A percentile compares a stretch with the other conserved stretches of the same genome.
phyloP scores from a whole-genome alignment of 2,797 vertebrate genomes.

The Hippopotamyrus pictus region DNA sequence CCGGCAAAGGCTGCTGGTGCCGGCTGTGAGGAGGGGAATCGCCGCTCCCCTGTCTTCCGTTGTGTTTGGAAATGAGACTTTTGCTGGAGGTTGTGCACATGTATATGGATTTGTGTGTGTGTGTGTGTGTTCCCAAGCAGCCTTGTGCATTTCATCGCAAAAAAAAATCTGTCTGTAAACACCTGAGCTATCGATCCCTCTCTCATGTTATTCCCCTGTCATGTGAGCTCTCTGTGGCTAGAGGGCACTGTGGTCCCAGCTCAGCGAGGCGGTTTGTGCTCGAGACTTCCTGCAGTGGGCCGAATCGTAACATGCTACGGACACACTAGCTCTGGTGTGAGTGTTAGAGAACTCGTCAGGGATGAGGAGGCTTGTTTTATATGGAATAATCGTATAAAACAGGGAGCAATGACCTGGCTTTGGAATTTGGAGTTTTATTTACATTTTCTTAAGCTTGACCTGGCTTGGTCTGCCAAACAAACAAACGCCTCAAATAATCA shows the following conservation, averaged over 20 bases:
- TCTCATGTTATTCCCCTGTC: conserved; percentile 45
- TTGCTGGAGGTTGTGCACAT: not conserved
- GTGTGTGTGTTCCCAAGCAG: not conserved
- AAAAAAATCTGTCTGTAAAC: not conserved
- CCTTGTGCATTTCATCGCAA: not conserved
- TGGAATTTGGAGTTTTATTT: not conserved
- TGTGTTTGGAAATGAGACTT: not conserved
- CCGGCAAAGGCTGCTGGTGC: not conserved
- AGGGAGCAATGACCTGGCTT: not conserved
- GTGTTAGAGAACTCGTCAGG: not conserved
- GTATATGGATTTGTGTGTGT: not conserved
- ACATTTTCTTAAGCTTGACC: not conserved
- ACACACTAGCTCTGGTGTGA: not conserved
- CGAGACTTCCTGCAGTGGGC: not conserved
- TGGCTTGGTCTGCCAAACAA: not conserved
- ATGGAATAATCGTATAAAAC: not conserved
- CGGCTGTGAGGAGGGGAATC: not conserved
- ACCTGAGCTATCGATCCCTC: not conserved
- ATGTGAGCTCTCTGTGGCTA: conserved; percentile 65
- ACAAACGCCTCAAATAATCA: not conserved
- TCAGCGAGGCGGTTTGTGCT: not conserved
- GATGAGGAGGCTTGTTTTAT: not conserved
- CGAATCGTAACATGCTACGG: not conserved
- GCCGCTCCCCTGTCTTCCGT: not conserved
- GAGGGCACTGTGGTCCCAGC: conserved; percentile 76